Evolutionary conservation across 2,113 vertebrate genomes (phyloP), one percentile per base, ranked within the genome.

Genomic region (Burhinus oedicnemus): DNA sequence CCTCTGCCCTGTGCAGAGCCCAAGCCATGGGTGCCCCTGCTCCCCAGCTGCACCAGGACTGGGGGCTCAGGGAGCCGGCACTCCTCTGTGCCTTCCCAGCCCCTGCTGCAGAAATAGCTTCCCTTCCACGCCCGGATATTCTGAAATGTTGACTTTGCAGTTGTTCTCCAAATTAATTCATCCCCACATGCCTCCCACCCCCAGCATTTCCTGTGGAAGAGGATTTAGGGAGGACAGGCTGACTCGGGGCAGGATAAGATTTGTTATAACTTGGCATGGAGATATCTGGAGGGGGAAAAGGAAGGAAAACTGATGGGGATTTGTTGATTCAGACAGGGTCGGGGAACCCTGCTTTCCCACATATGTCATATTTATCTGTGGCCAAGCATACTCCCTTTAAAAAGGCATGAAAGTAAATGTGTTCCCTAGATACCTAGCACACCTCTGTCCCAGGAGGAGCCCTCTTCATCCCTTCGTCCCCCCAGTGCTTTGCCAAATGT

Each of bases 21-120:
- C n/a, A 25, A 65, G 17, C 14, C 27, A 7, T 1, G 0, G 16
- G 25, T 40, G 30, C 27, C 51, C 16, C 30, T 54, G 20, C 51
- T 2, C 25, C 6, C n/a, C 20, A 38, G 29, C 61, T 38, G 36
- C 66, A 12, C 45, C 4, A 5, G 25, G 51, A 0, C 3, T 23
- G 51, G 22, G 22, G 30, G 40, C 30, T 60, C 4, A 8, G 30
- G 23, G 8, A 66, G 6, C 27, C 5, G 1, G 42, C 21, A 16
- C 6, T 64, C n/a, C 29, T 91, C 36, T 2, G 1, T 75, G 61
- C 45, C 19, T 60, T 76, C 72, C 42, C 58, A 84, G 44, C 18
- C 27, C 15, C 42, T 45, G 68, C 34, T 87, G 60, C 68, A 81
- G 32, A 30, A 57, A n/a, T 3, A 75, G 11, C 40, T 74, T 55